Base-by-base conservation (phyloP, 2,888 invertebrate species). In the Pheosia gnoma region DNA sequence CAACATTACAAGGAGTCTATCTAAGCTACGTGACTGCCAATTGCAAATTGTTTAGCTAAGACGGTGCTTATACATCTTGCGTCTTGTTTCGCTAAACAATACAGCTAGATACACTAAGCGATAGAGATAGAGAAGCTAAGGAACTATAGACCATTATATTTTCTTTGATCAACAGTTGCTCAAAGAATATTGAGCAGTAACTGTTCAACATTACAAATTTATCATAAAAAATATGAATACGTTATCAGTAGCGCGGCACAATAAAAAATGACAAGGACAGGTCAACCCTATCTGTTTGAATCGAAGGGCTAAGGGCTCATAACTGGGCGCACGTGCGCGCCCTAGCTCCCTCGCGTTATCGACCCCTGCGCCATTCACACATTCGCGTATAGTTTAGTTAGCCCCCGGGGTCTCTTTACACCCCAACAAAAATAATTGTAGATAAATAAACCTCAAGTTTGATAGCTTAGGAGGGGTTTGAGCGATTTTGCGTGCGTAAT, bases 401-500 rank as follows among this genome's bases (percentile, higher is more conserved):
- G 67, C 76, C 84, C 87, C 80, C 74, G 70, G 71, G 74, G 73
- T 5, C 72, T 75, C 76, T 80, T 74, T 71, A 77, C 71, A 74
- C 78, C 81, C 80, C 82, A 83, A 76, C 78, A 78, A 75, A 84
- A 77, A 85, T 89, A 88, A 90, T 90, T 87, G 86, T 83, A 76
- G 85, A 88, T 88, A 90, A 91, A 91, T 91, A 91, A 88, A 88
- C 86, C 84, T 84, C 84, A 85, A 85, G 76, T 79, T 76, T 74
- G 65, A 71, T 65, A 77, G 72, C 72, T 76, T 72, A 68, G 74
- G 74, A 71, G 68, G 66, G 62, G 70, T 63, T 58, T 65, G 67
- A 61, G 65, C 75, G 74, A 80, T 82, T 80, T 71, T 72, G 67
- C 66, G 72, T 68, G 60, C 63, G 70, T 71, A 77, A 79, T 55